Conservation (phyloP, 2,888 invertebrate genomes). For the Calameuta idolon region DNA sequence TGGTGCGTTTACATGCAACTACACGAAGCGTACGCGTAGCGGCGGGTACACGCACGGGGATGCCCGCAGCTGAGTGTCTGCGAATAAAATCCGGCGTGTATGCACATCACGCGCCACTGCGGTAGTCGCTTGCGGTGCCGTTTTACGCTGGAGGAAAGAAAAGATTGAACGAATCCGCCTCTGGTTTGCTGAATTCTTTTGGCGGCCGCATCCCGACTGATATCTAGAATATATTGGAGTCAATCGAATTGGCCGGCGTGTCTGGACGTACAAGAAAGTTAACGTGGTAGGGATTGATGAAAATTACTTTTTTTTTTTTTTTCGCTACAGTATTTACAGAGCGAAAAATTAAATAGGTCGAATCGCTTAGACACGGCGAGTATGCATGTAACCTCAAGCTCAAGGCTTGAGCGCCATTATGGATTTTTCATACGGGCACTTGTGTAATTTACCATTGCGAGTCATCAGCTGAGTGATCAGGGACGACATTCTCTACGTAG, state of each 20-base stretch:
- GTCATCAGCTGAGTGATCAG: neutral
- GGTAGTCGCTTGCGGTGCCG: constrained; percentile 27
- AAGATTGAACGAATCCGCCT: constrained; percentile 31
- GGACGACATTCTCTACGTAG: constrained; percentile 11
- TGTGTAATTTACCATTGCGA: neutral
- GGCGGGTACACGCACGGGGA: constrained; percentile 9
- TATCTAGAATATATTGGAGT: constrained; percentile 1
- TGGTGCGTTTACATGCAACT: constrained; percentile 32
- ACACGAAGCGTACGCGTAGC: constrained; percentile 5
- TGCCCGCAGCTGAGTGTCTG: constrained; percentile 6
- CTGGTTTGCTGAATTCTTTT: constrained; percentile 2
- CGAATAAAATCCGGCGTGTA: constrained; percentile 28
- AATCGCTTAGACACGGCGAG: neutral
- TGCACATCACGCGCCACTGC: constrained; percentile 48
- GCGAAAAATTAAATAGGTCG: neutral
- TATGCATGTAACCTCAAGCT: neutral
- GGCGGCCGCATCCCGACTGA: constrained; percentile 37
- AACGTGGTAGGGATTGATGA: neutral
- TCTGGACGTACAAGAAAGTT: neutral
- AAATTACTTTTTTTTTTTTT: neutral
- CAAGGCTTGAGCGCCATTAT: neutral
- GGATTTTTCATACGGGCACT: neutral
- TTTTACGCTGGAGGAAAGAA: constrained; percentile 17
- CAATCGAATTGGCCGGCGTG: neutral
- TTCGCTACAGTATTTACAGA: neutral